A percentile compares a stretch with the other conserved stretches of the same genome.
Conservation (phyloP, 2,797 vertebrate species). For the Falco naumanni region DNA sequence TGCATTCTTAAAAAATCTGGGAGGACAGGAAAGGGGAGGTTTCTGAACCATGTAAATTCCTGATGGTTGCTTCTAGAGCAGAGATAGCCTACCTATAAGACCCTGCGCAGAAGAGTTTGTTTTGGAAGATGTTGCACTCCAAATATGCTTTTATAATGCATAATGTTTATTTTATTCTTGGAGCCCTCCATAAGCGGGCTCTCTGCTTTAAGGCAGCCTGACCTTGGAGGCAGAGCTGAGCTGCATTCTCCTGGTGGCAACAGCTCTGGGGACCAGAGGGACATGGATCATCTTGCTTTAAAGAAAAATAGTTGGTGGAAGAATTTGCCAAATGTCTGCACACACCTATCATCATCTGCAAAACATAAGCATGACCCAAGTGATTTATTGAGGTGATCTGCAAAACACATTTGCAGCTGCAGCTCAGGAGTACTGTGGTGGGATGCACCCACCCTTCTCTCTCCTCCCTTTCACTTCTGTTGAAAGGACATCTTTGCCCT, state of each 20-base stretch:
- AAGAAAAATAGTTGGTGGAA: not conserved
- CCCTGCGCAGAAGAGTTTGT: not conserved
- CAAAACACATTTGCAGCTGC: not conserved
- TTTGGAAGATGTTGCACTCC: not conserved
- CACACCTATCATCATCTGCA: not conserved
- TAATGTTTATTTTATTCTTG: not conserved
- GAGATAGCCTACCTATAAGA: not conserved
- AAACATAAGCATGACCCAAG: not conserved
- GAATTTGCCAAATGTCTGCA: not conserved
- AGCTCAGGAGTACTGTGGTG: not conserved
- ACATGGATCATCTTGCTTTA: not conserved
- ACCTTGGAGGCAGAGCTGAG: not conserved
- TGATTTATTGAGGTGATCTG: not conserved
- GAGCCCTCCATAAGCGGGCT: rapidly evolving
- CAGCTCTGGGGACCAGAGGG: not conserved
- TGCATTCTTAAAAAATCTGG: not conserved
- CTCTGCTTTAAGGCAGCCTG: not conserved
- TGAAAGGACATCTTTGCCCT: not conserved
- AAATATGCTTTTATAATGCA: not conserved
- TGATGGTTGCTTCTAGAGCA: not conserved
- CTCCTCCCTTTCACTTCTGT: not conserved
- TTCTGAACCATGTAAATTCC: not conserved
- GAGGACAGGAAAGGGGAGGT: not conserved
- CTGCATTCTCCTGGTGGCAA: not conserved
- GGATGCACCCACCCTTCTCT: not conserved